phyloP scores from a whole-genome alignment of 1,140 invertebrate genomes.

The Sycophaga agraensis region DNA sequence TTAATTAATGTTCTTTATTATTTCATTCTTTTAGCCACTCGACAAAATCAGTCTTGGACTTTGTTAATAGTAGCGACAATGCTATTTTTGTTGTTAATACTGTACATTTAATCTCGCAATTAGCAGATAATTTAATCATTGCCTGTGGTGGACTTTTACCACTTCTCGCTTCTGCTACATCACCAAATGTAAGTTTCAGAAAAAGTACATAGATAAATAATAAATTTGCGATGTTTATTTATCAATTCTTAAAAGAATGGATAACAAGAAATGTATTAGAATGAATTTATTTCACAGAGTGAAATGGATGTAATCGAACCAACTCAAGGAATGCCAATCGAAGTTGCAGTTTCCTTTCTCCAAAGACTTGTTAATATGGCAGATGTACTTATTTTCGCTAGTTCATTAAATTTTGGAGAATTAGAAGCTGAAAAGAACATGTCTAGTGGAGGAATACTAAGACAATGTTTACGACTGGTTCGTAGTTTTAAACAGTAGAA shows the following conservation, averaged over 20 bases:
- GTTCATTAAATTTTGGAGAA: slow-evolving; percentile 95
- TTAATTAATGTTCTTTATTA: background rate
- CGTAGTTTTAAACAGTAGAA: slow-evolving; percentile 45
- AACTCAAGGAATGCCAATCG: slow-evolving; percentile 97
- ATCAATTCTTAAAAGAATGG: background rate
- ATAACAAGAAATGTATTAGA: background rate
- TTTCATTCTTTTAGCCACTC: slow-evolving; percentile 73
- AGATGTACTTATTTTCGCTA: slow-evolving; percentile 97
- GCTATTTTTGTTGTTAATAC: slow-evolving; percentile 99
- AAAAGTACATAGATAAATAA: background rate
- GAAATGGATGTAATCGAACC: slow-evolving; percentile 98
- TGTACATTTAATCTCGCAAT: slow-evolving; percentile 97
- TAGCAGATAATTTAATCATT: slow-evolving; percentile 98
- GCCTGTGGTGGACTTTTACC: slow-evolving; percentile 97
- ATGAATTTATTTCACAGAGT: slow-evolving; percentile 66
- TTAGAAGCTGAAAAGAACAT: slow-evolving; percentile 99
- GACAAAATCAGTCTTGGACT: slow-evolving; percentile 95
- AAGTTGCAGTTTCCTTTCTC: slow-evolving; percentile 94
- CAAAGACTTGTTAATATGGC: slow-evolving; percentile 97
- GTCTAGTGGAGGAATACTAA: slow-evolving; percentile 96
- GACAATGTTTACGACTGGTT: slow-evolving; percentile 95
- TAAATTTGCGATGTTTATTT: slow-evolving; percentile 12
- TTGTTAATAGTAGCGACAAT: slow-evolving; percentile 97
- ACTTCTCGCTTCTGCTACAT: slow-evolving; percentile 94
- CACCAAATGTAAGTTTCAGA: slow-evolving; percentile 84